Conservation (phyloP, 2,113 vertebrate species). For the Empidonax traillii region DNA sequence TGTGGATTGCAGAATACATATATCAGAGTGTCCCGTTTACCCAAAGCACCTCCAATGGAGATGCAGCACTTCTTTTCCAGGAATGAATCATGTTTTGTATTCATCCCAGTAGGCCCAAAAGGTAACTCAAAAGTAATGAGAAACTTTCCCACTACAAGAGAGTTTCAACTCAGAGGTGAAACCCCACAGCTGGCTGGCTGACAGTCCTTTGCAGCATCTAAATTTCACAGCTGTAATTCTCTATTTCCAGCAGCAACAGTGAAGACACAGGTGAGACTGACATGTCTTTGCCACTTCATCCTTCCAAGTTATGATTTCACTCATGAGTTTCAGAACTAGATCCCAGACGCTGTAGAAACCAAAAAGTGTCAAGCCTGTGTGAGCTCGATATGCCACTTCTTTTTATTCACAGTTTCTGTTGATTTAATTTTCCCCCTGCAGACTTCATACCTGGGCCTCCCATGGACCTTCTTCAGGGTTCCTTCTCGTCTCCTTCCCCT, state of each 20-base stretch:
- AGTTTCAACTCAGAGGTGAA: neutral
- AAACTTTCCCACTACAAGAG: neutral
- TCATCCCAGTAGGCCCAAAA: neutral
- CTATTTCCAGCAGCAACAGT: neutral
- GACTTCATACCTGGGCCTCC: neutral
- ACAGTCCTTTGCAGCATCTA: neutral
- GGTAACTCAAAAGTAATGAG: neutral
- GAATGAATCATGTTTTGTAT: neutral
- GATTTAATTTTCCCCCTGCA: neutral
- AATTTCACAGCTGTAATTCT: neutral
- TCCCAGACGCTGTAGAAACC: neutral
- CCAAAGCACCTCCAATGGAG: neutral
- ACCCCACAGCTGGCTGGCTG: neutral
- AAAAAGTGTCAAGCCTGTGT: neutral
- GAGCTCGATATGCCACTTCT: neutral
- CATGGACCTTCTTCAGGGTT: accelerated
- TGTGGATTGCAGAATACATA: neutral
- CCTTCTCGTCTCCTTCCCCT: neutral
- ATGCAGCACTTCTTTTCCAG: neutral
- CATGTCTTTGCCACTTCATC: neutral
- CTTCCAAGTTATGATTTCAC: neutral
- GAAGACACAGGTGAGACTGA: neutral
- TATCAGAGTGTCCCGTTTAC: neutral
- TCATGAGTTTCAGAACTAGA: neutral
- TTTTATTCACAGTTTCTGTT: neutral